phyloP scores from a whole-genome alignment of 2,113 vertebrate genomes.

The Carollia perspicillata region DNA sequence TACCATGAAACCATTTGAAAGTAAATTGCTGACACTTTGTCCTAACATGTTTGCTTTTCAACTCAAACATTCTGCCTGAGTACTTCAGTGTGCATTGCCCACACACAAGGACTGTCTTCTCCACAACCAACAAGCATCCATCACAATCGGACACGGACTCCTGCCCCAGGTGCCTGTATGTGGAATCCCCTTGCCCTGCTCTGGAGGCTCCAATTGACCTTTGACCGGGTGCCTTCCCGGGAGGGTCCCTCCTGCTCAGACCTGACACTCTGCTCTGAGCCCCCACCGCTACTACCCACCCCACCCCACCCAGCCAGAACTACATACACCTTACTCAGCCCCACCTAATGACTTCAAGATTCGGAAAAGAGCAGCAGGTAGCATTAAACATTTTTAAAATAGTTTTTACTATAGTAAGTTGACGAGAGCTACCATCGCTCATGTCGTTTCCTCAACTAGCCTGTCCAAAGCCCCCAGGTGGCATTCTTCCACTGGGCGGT shows the following conservation, averaged over 20 bases:
- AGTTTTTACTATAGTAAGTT: not conserved
- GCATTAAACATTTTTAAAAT: not conserved
- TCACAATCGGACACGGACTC: not conserved
- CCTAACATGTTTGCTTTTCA: not conserved
- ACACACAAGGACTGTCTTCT: not conserved
- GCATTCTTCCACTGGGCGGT: fast-evolving
- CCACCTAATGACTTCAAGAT: not conserved
- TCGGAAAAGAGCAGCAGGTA: not conserved
- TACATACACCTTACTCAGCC: not conserved
- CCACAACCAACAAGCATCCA: not conserved
- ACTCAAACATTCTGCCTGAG: not conserved
- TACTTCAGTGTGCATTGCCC: not conserved
- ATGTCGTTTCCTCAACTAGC: not conserved
- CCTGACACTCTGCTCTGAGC: not conserved
- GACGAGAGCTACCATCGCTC: not conserved
- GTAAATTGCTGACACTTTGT: not conserved
- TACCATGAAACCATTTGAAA: not conserved
- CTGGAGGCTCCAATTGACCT: not conserved
- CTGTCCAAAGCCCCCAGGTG: not conserved
- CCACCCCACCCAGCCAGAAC: not conserved
- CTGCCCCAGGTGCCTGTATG: not conserved
- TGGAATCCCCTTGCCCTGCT: not conserved
- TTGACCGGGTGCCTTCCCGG: not conserved
- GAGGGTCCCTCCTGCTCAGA: not conserved
- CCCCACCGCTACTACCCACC: not conserved